Evolutionary conservation across 2,113 vertebrate genomes (phyloP).

Genomic region (Microcebus jonahi): DNA sequence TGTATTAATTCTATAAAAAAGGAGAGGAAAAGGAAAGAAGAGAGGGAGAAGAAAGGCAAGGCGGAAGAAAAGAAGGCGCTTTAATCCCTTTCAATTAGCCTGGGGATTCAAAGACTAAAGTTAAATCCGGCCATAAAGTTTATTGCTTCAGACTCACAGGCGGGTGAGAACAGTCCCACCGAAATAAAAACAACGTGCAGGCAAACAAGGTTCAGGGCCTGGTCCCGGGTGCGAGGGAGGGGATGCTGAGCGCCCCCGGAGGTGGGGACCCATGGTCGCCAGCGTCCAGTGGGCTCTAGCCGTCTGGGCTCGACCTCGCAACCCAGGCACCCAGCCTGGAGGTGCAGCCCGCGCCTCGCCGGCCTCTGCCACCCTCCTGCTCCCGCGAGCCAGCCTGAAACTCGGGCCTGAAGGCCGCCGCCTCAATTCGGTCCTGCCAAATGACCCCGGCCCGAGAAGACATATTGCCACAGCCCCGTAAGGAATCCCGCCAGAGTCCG

Average conservation of each 20-base stretch:
- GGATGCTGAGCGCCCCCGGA: background rate
- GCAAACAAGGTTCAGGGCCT: constrained; percentile 88
- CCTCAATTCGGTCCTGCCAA: constrained; percentile 67
- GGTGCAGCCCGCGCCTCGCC: background rate
- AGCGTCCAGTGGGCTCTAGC: background rate
- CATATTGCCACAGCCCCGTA: constrained; percentile 60
- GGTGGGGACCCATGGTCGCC: background rate
- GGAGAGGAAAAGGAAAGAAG: constrained; percentile 49
- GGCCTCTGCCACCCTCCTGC: constrained; percentile 40
- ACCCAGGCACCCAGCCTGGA: constrained; percentile 30
- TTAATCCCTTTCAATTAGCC: constrained; percentile 87
- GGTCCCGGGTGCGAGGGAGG: constrained; percentile 57
- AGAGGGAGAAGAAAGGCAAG: constrained; percentile 60
- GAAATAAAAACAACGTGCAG: constrained; percentile 87
- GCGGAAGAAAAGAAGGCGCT: constrained; percentile 79
- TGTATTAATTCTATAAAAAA: constrained; percentile 75
- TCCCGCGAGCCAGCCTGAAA: background rate
- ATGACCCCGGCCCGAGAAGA: constrained; percentile 67
- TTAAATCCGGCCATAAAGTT: constrained; percentile 92
- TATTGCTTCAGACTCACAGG: constrained; percentile 90
- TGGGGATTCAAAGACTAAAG: constrained; percentile 89
- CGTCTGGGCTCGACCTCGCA: background rate
- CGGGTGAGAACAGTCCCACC: constrained; percentile 88
- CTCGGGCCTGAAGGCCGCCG: constrained; percentile 49
- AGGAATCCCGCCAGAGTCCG: constrained; percentile 63